Evolutionary conservation across 1,140 invertebrate species (phyloP).

Genomic region (Papilio helenus): DNA sequence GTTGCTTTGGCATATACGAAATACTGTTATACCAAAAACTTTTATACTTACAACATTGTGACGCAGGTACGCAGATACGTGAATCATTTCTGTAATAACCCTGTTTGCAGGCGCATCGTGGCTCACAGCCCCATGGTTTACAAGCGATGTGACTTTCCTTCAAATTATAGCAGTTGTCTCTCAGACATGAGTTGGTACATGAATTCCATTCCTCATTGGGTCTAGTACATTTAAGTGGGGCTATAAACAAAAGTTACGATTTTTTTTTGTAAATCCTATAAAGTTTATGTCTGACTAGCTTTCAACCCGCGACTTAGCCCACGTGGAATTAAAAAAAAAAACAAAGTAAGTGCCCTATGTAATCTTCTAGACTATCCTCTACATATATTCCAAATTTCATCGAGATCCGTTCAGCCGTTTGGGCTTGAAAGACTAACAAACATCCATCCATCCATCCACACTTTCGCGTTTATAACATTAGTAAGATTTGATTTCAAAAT

Average conservation of each 20-base stretch:
- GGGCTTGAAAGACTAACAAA: too few relatives aligned
- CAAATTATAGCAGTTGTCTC: conserved; percentile 50
- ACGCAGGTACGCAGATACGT: conserved; percentile 47
- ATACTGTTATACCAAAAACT: too few relatives aligned
- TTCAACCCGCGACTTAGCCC: too few relatives aligned
- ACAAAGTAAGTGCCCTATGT: too few relatives aligned
- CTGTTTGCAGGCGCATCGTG: conserved; percentile 52
- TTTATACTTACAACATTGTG: conserved; percentile 49
- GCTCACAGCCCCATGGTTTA: conserved; percentile 37
- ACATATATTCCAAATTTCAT: too few relatives aligned
- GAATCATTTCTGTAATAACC: conserved; percentile 49
- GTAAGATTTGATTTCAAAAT: too few relatives aligned
- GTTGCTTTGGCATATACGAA: too few relatives aligned
- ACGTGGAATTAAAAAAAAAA: too few relatives aligned
- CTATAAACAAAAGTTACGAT: conserved; percentile 26
- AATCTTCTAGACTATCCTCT: too few relatives aligned
- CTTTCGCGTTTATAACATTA: too few relatives aligned
- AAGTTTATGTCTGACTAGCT: background rate
- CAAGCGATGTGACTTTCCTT: conserved; percentile 30
- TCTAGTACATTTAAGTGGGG: conserved; percentile 55
- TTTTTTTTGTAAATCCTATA: background rate
- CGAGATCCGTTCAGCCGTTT: too few relatives aligned
- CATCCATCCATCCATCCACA: too few relatives aligned
- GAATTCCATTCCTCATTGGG: conserved; percentile 54
- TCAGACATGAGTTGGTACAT: conserved; percentile 49